phyloP scores from a whole-genome alignment of 2,797 vertebrate genomes.

The Ptychobarbus kaznakovi region DNA sequence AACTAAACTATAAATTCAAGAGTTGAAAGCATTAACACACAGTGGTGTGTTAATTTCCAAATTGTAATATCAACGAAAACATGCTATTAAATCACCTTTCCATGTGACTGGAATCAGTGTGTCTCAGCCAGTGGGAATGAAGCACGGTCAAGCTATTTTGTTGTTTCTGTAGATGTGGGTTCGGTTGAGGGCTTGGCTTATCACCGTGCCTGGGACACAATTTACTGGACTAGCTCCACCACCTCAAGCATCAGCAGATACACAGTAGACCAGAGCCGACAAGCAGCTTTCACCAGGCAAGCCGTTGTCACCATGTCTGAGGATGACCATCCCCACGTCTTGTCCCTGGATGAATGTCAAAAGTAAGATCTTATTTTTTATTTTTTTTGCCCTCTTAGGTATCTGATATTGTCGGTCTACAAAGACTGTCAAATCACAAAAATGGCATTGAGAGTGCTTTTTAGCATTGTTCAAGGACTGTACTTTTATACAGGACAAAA shows the following conservation, averaged over 20 bases:
- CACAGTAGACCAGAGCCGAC: conserved; percentile 86
- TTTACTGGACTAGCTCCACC: conserved; percentile 98
- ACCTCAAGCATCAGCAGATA: conserved; percentile 94
- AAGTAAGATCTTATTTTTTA: conserved; percentile 79
- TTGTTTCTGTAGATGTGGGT: conserved; percentile 86
- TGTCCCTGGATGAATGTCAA: conserved; percentile 95
- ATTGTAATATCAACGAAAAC: neutral
- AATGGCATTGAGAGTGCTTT: conserved; percentile 7
- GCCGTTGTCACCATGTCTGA: conserved; percentile 92
- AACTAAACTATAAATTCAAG: neutral
- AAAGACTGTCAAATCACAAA: neutral
- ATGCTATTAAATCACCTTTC: neutral
- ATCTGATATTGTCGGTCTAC: neutral
- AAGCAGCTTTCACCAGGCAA: conserved; percentile 83
- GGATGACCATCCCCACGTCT: conserved; percentile 94
- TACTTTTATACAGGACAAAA: neutral
- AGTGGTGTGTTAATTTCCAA: neutral
- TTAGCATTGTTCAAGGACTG: neutral
- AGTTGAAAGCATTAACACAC: neutral
- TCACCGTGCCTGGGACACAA: conserved; percentile 91
- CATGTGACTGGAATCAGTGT: neutral
- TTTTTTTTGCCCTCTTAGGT: neutral
- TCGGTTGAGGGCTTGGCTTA: conserved; percentile 98
- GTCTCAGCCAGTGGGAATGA: neutral
- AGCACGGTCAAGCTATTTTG: neutral